Evolutionary conservation across 2,888 invertebrate species (phyloP).

Genomic region (Catocala sponsa): DNA sequence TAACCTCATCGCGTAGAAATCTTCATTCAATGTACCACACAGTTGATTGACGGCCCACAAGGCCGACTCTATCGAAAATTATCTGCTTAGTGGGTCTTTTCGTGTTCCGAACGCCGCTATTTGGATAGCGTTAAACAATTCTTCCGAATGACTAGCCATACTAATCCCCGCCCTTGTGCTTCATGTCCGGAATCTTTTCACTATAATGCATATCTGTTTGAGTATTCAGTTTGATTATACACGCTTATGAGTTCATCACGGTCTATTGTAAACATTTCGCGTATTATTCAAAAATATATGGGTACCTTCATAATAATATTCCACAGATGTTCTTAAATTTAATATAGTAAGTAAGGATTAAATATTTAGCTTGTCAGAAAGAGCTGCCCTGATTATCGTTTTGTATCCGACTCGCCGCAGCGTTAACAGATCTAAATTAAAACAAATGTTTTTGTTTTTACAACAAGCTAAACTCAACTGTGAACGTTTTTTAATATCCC

Average conservation of each 20-base stretch:
- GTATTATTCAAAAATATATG: constrained; percentile 13
- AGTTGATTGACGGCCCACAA: constrained; percentile 81
- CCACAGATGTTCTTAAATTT: constrained; percentile 22
- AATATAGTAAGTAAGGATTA: constrained; percentile 16
- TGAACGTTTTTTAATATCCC: no score
- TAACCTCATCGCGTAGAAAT: constrained; percentile 53
- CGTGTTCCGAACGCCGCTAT: constrained; percentile 77
- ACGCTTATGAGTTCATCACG: constrained; percentile 72
- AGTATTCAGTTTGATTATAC: constrained; percentile 80
- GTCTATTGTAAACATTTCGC: constrained; percentile 57
- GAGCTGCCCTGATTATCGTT: background rate
- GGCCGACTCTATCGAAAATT: constrained; percentile 77
- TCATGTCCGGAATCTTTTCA: constrained; percentile 67
- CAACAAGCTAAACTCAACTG: no score
- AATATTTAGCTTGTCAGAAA: background rate
- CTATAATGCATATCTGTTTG: constrained; percentile 73
- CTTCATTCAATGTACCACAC: constrained; percentile 67
- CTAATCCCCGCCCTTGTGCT: constrained; percentile 76
- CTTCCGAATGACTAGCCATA: constrained; percentile 81
- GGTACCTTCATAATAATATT: constrained; percentile 3
- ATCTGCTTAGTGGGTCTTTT: constrained; percentile 85
- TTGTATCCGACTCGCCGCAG: no score
- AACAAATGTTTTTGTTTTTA: no score
- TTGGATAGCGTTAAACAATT: constrained; percentile 87
- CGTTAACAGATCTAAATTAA: no score